phyloP scores from a whole-genome alignment of 23 tunicate genomes.

The Corella eumyota region DNA sequence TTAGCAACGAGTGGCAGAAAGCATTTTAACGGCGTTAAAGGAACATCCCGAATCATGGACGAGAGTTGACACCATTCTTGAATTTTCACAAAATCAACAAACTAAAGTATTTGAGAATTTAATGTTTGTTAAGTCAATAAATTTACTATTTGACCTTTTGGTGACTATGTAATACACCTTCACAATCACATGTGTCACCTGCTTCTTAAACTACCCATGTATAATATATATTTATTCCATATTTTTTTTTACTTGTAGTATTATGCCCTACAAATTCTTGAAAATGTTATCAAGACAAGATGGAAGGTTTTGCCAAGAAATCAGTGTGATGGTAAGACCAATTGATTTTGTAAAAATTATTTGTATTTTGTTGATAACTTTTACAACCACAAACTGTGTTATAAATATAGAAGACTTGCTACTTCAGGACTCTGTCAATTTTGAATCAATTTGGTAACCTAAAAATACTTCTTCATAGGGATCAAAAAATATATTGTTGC shows the following conservation, averaged over 20 bases:
- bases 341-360: too few species aligned
- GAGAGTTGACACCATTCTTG: constrained; percentile 86
- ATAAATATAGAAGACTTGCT: too few species aligned
- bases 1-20: constrained; percentile 93
- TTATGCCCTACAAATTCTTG: constrained; percentile 96
- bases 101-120: constrained; percentile 40
- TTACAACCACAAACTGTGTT: too few species aligned
- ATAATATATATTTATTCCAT: background rate
- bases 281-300: constrained; percentile 88
- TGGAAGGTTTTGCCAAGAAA: constrained; percentile 98
- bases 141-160: too few species aligned
- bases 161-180: too few species aligned
- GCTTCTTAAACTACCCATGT: too few species aligned
- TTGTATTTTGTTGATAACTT: background rate
- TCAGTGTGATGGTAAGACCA: constrained; percentile 86
- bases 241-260: constrained; percentile 34
- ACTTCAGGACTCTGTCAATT: too few species aligned
- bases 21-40: constrained; percentile 73
- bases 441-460: too few species aligned
- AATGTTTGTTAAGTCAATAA: too few species aligned
- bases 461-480: too few species aligned
- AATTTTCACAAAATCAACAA: constrained; percentile 86
- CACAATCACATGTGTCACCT: too few species aligned
- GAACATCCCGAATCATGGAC: constrained; percentile 98
- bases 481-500: constrained; percentile 95